A percentile compares a stretch with the other conserved stretches of the same genome.
These are phyloP conservation scores for Acanthopagrus latus DNA, from an alignment of 2,797 vertebrate species.

Conservation along the genomic window DNA sequence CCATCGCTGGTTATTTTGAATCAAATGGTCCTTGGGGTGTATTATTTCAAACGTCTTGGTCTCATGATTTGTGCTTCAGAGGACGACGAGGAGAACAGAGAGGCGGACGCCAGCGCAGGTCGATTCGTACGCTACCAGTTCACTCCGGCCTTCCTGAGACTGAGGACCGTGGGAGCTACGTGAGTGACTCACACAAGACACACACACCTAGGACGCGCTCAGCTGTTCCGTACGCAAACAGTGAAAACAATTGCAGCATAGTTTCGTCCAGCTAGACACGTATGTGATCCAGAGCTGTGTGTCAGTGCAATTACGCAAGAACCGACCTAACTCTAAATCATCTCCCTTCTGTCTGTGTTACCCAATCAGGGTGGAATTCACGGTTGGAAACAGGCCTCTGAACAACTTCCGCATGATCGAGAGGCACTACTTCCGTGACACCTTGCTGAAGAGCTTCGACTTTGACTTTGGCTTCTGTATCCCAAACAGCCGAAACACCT, in stretches of 20 bases:
- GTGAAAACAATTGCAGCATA: constrained; percentile 35
- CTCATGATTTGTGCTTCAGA: constrained; percentile 66
- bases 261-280: constrained; percentile 7
- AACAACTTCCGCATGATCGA: constrained; percentile 96
- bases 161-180: constrained; percentile 94
- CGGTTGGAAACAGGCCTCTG: constrained; percentile 91
- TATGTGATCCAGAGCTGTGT: neutral
- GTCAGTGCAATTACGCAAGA: neutral
- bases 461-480: constrained; percentile 98
- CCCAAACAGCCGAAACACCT: constrained; percentile 94
- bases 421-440: constrained; percentile 93
- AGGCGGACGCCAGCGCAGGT: constrained; percentile 86
- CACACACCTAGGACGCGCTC: constrained; percentile 44
- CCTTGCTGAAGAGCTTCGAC: constrained; percentile 94
- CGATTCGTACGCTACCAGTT: constrained; percentile 97
- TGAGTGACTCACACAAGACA: constrained; percentile 74
- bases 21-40: neutral
- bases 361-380: constrained; percentile 92
- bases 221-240: constrained; percentile 43
- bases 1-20: neutral
- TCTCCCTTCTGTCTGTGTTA: neutral
- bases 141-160: constrained; percentile 91
- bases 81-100: constrained; percentile 85
- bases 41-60: neutral
- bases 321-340: no score